These are phyloP conservation scores for Temnothorax curvispinosus DNA, from an alignment of 1,140 invertebrate genomes.

Conservation along the genomic window DNA sequence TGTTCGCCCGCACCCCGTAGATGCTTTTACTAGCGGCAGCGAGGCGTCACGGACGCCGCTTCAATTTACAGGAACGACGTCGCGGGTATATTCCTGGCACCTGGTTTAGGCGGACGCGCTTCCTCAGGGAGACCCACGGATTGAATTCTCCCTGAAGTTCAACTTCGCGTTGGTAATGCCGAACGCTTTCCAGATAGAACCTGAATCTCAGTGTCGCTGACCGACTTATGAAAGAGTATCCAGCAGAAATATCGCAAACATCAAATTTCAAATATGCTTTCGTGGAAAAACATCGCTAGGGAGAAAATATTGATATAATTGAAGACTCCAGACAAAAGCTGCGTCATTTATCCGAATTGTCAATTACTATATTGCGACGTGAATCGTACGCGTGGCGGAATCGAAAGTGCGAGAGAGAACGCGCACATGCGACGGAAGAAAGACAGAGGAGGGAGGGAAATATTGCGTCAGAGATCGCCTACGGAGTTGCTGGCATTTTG, in stretches of 20 bases:
- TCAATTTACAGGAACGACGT: constrained; percentile 74
- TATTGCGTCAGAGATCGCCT: constrained; percentile 76
- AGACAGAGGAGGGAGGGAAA: constrained; percentile 51
- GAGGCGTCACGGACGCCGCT: constrained; percentile 24
- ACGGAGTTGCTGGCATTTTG: constrained; percentile 77
- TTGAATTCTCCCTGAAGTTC: constrained; percentile 36
- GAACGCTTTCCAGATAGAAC: not conserved
- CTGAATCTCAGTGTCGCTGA: constrained; percentile 7
- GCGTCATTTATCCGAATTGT: constrained; percentile 24
- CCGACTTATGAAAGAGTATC: constrained; percentile 10
- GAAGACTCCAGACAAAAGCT: not conserved
- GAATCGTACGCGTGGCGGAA: constrained; percentile 3
- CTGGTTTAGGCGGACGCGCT: constrained; percentile 58
- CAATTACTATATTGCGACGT: not conserved
- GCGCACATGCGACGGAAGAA: constrained; percentile 17
- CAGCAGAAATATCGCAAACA: not conserved
- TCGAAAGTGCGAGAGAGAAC: constrained; percentile 30
- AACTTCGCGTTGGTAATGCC: constrained; percentile 20
- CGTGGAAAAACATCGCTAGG: too few species aligned
- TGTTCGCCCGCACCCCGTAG: constrained; percentile 6
- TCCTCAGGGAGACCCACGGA: constrained; percentile 46
- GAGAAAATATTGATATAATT: not conserved
- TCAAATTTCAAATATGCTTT: not conserved
- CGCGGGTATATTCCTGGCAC: constrained; percentile 72
- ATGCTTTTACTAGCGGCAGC: constrained; percentile 19